These are phyloP conservation scores for Argyra leucocephala DNA, from an alignment of 2,888 invertebrate species.

Conservation along the genomic window DNA sequence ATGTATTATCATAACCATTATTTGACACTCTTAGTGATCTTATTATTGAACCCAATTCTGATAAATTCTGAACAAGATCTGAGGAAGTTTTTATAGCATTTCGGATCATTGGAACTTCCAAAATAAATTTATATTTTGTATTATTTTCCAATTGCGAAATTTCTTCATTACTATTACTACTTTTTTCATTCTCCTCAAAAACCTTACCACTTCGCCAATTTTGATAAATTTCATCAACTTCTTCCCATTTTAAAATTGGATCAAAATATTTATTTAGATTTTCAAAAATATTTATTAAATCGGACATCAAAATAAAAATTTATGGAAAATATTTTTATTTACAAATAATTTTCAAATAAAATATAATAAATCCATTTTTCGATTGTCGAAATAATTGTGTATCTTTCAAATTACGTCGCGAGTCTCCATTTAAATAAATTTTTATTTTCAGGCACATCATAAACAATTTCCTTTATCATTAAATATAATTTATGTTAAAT, in stretches of 20 bases:
- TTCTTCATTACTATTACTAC: not conserved
- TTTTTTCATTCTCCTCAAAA: conserved; percentile 15
- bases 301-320: conserved; percentile 29
- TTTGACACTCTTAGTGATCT: conserved; percentile 32
- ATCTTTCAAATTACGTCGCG: too few species aligned
- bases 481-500: too few species aligned
- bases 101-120: conserved; percentile 1
- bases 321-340: too few species aligned
- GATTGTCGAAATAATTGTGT: too few species aligned
- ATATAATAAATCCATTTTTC: too few species aligned
- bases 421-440: too few species aligned
- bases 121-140: conserved; percentile 8
- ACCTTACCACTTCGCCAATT: not conserved
- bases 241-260: conserved; percentile 30
- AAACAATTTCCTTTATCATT: too few species aligned
- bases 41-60: conserved; percentile 34
- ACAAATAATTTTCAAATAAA: too few species aligned
- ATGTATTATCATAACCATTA: conserved; percentile 32
- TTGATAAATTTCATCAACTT: conserved; percentile 30
- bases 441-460: too few species aligned
- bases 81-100: conserved; percentile 26
- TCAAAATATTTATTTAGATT: conserved; percentile 32
- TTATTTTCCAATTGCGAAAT: conserved; percentile 15
- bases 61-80: conserved; percentile 28
- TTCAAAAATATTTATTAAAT: conserved; percentile 32